Evolutionary conservation across 2,797 vertebrate genomes (phyloP).

Genomic region (Glossophaga mutica): DNA sequence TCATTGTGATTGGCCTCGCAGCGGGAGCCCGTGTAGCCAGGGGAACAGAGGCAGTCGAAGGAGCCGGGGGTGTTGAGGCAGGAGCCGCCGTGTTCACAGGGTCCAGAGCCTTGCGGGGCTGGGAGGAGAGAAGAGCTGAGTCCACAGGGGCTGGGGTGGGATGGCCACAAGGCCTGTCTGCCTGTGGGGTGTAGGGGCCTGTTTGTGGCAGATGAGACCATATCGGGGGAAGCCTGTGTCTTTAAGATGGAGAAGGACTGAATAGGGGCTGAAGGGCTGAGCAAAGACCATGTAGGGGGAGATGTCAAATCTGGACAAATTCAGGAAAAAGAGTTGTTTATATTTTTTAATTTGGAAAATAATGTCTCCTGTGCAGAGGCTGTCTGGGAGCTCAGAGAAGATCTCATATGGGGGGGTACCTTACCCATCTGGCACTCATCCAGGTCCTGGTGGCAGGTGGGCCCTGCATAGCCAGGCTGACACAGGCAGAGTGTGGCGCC

Average conservation of each 20-base stretch:
- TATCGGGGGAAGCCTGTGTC: not conserved
- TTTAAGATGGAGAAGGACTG: not conserved
- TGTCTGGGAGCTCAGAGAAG: not conserved
- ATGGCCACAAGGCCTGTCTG: not conserved
- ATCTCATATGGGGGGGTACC: not conserved
- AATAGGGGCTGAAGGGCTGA: not conserved
- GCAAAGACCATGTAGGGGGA: not conserved
- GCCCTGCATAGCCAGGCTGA: conserved; percentile 76
- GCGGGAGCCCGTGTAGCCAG: conserved; percentile 75
- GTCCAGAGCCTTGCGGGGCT: conserved; percentile 73
- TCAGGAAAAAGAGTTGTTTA: not conserved
- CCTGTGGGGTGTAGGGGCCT: not conserved
- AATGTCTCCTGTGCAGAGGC: not conserved
- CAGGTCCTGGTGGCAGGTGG: conserved; percentile 78
- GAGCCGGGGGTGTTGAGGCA: conserved; percentile 79
- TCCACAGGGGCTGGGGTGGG: not conserved
- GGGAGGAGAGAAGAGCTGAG: not conserved
- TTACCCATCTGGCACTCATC: conserved; percentile 80
- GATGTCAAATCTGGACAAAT: not conserved
- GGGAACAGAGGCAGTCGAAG: conserved; percentile 75
- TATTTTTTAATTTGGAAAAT: not conserved
- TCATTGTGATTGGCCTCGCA: conserved; percentile 74
- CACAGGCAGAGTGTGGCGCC: conserved; percentile 75
- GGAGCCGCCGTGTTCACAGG: conserved; percentile 77
- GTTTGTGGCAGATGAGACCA: not conserved